Conservation (phyloP, 2,888 invertebrate genomes). For the Leptinotarsa juncta region DNA sequence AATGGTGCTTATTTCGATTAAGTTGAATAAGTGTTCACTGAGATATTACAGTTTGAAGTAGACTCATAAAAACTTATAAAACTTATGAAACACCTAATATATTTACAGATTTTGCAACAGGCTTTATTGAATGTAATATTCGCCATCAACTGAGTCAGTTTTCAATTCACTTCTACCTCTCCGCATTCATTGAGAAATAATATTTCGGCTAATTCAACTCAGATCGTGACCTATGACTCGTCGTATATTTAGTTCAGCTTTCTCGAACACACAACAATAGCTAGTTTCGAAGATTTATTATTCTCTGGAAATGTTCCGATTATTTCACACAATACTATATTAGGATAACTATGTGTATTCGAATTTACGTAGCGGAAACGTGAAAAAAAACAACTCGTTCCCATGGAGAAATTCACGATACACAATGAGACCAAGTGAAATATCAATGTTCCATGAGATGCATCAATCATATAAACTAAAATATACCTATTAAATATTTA, state of each 20-base stretch:
- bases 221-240: conserved; percentile 15
- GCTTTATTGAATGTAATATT: neutral
- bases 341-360: conserved; percentile 5
- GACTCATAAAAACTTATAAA: too few species aligned
- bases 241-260: conserved; percentile 17
- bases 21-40: too few species aligned
- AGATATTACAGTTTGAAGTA: too few species aligned
- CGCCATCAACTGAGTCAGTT: neutral
- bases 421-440: neutral
- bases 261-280: conserved; percentile 19
- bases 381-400: conserved; percentile 1
- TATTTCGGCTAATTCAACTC: neutral
- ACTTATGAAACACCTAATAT: too few species aligned
- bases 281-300: conserved; percentile 1
- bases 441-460: neutral
- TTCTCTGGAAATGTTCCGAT: conserved; percentile 18
- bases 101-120: too few species aligned
- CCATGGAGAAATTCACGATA: neutral
- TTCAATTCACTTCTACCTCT: conserved; percentile 2
- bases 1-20: too few species aligned
- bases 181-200: conserved; percentile 2
- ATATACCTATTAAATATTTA: too few species aligned
- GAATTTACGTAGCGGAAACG: conserved; percentile 1
- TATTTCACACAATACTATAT: conserved; percentile 2
- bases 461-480: neutral